These are phyloP conservation scores for Neomonachus schauinslandi DNA, from an alignment of 2,113 vertebrate genomes.

Conservation along the genomic window DNA sequence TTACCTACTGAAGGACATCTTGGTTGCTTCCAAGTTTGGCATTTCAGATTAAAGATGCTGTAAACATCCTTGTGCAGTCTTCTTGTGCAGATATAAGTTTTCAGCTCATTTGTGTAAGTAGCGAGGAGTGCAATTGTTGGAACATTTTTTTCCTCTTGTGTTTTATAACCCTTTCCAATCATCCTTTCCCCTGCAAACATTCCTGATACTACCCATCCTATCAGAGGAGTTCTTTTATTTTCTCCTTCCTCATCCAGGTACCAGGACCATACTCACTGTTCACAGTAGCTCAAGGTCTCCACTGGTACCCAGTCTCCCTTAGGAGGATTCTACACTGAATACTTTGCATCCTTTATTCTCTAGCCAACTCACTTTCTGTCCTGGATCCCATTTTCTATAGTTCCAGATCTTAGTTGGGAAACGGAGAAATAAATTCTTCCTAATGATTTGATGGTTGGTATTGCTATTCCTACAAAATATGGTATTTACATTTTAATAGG, in stretches of 20 bases:
- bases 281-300: neutral
- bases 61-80: neutral
- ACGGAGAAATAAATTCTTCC: conserved; percentile 37
- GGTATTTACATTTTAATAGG: conserved; percentile 67
- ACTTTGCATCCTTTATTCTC: neutral
- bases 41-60: neutral
- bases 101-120: neutral
- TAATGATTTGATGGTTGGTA: conserved; percentile 14
- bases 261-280: neutral
- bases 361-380: neutral
- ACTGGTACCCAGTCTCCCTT: neutral
- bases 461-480: conserved; percentile 50
- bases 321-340: neutral
- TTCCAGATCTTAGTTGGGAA: conserved; percentile 30
- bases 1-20: neutral
- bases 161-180: neutral
- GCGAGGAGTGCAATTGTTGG: neutral
- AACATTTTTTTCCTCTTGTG: neutral
- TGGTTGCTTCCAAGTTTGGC: neutral
- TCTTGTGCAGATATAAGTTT: neutral
- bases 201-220: neutral
- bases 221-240: neutral
- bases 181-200: neutral
- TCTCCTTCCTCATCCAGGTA: neutral
- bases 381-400: neutral